Percentiles rank a stretch among this genome's conserved stretches.
These are phyloP conservation scores for Xenops minutus DNA, from an alignment of 2,797 vertebrate genomes.

Conservation along the genomic window DNA sequence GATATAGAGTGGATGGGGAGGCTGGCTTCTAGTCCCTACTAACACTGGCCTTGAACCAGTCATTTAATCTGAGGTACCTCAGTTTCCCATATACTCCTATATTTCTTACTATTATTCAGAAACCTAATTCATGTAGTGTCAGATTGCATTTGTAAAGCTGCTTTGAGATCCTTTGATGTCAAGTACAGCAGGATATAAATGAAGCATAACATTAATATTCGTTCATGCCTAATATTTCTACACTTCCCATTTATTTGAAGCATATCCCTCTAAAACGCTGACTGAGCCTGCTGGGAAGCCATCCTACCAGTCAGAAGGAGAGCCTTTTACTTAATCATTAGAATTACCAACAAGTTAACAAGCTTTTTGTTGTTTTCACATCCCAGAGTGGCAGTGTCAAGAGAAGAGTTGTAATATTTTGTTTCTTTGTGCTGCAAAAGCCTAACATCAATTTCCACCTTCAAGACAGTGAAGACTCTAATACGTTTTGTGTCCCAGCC, in stretches of 20 bases:
- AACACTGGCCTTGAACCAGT: not conserved
- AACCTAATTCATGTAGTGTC: not conserved
- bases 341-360: constrained; percentile 16
- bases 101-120: not conserved
- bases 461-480: not conserved
- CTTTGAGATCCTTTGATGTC: constrained; percentile 45
- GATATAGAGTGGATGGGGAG: not conserved
- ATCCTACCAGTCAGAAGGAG: not conserved
- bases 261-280: not conserved
- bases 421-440: not conserved
- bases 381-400: not conserved
- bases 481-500: not conserved
- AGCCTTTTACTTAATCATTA: not conserved
- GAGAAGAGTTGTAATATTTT: not conserved
- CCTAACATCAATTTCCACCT: not conserved
- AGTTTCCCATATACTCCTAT: not conserved
- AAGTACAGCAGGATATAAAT: constrained; percentile 5
- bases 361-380: constrained; percentile 11
- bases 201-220: constrained; percentile 27
- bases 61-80: not conserved
- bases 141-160: constrained; percentile 37
- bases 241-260: not conserved
- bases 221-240: constrained; percentile 29
- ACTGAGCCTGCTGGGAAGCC: constrained; percentile 13
- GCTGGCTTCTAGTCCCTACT: accelerated